These are phyloP conservation scores for Vulpes lagopus DNA, from an alignment of 2,113 vertebrate species.

Conservation along the genomic window DNA sequence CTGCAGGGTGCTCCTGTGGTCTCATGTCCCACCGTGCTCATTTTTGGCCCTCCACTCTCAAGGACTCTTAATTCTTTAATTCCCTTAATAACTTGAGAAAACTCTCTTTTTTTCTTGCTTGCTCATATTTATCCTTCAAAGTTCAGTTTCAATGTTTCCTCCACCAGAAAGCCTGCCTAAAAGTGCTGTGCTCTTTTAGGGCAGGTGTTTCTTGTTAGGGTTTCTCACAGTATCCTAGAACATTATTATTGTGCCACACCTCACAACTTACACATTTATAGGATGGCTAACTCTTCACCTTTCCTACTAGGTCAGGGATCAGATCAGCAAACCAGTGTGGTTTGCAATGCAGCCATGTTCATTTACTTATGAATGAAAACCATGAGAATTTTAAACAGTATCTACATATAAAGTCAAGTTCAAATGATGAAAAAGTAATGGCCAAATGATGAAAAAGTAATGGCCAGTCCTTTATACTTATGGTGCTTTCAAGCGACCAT, in stretches of 20 bases:
- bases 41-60: not conserved
- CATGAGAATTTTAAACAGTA: not conserved
- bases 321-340: not conserved
- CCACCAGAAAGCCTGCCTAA: not conserved
- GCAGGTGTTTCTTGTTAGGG: not conserved
- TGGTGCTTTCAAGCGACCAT: not conserved
- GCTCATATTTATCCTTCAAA: not conserved
- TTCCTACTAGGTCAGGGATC: not conserved
- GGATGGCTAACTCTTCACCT: not conserved
- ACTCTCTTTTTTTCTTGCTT: not conserved
- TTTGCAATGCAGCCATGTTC: not conserved
- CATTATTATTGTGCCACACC: not conserved
- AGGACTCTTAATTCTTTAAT: not conserved
- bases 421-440: not conserved
- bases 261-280: not conserved
- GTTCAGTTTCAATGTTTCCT: not conserved
- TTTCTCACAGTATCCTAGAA: not conserved
- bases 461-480: not conserved
- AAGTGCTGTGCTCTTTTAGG: not conserved
- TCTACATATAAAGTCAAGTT: not conserved
- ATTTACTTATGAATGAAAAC: not conserved
- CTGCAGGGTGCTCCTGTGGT: not conserved
- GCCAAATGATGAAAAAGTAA: not conserved
- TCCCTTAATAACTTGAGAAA: not conserved
- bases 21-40: not conserved